Percentiles rank a stretch among this genome's conserved stretches.
phyloP scores from a whole-genome alignment of 92 coral and sea anemone species.

The Parazoanthus atlanticus region DNA sequence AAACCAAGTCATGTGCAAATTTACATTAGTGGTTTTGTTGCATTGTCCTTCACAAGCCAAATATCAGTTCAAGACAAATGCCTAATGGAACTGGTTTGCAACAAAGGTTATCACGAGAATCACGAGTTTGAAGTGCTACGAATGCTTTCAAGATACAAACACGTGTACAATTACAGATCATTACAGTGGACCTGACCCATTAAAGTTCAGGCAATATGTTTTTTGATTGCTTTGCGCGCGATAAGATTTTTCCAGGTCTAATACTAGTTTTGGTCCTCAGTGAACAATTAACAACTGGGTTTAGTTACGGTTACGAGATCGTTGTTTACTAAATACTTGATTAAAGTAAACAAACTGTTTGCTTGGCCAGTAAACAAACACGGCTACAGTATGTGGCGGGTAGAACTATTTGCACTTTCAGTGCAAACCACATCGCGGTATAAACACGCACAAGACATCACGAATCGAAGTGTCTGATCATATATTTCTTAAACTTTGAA shows the following conservation, averaged over 20 bases:
- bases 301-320: neutral
- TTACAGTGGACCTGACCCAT: neutral
- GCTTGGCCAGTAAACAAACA: neutral
- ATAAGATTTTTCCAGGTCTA: neutral
- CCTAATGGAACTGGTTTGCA: conserved; percentile 18
- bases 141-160: conserved; percentile 11
- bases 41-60: neutral
- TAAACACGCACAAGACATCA: neutral
- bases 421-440: neutral
- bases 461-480: neutral
- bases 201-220: conserved; percentile 9
- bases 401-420: neutral
- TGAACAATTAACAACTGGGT: neutral
- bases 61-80: neutral
- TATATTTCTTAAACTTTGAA: neutral
- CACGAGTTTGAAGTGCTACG: neutral
- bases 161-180: conserved; percentile 25
- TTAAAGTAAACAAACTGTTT: conserved; percentile 28
- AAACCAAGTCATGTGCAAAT: neutral
- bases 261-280: neutral
- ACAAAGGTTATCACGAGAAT: conserved; percentile 35
- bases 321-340: conserved; percentile 21
- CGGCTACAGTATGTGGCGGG: neutral
- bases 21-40: neutral
- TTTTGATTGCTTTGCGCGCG: neutral